Evolutionary conservation across 2,797 vertebrate genomes (phyloP), one percentile per base, ranked within the genome.

Genomic region (Heliangelus exortis): DNA sequence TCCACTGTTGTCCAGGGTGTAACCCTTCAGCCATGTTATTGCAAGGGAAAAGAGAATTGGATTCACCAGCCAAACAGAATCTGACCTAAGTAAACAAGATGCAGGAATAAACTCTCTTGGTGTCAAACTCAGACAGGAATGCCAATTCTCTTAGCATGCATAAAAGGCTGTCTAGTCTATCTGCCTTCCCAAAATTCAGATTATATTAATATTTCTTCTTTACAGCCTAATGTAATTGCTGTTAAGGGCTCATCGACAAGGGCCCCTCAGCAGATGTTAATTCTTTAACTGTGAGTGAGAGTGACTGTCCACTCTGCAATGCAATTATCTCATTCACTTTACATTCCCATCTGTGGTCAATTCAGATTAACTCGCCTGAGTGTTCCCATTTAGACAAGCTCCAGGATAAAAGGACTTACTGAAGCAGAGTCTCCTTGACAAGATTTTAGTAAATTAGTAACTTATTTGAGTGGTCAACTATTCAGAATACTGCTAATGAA

Each of bases 401-500:
- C 73, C 73, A 81, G 80, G 41, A 93, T 87, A 96, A 96, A 97
- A 96, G 67, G 41, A 81, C 53, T 93, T 96, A 97, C 61, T 97
- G 95, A 89, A 93, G 92, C 95, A 93, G 79, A 92, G 89, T 94
- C 79, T 90, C 87, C 87, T 93, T 91, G 89, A 97, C 92, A 89
- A 92, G 87, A 87, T 93, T 96, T 93, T 96, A 82, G 92, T 92
- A 95, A 92, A 90, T 95, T 96, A 88, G 61, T 94, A 84, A 91
- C 93, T 96, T 96, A 88, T 94, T 92, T 84, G 92, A 79, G 51
- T 87, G 73, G 87, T 94, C 92, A 71, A 96, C 63, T 81, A 43
- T 91, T 92, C 74, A 93, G 82, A 92, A 96, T 92, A 94, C 77
- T 74, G 95, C 95, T 96, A 96, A 97, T 97, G 96, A 96, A 95